Evolutionary conservation across 2,797 vertebrate genomes (phyloP), one percentile per base, ranked within the genome.

Genomic region (Nasua narica): DNA sequence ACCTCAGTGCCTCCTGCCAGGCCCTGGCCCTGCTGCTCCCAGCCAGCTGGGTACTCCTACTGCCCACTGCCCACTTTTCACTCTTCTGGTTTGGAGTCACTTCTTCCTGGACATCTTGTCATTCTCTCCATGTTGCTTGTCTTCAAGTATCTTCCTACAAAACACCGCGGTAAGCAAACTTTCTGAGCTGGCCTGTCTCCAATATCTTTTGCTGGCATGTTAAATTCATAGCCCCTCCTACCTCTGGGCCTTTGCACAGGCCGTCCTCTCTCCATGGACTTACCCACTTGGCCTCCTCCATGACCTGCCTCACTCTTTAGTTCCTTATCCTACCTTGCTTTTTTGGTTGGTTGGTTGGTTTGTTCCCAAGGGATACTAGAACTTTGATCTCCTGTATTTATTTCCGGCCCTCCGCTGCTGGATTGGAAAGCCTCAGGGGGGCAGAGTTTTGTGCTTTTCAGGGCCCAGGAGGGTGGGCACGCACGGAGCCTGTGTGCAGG

Each of bases 191-290:
- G 11, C 37, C 48, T 37, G 37, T 67, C 78, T 81, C 29, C 60
- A 60, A 14, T 3, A 4, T 12, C 67, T 12, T 19, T 69, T 48
- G 43, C 15, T 6, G 7, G 67, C 54, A 5, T 7, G 1, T 48
- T 21, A 27, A 2, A 4, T 27, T 11, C 16, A 5, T 2, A 4
- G 21, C 15, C 21, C 77, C 21, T 8, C 35, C 50, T 8, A 18
- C 69, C 60, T 5, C 54, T 5, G 10, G 78, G 56, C 32, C 77
- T 52, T 23, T 19, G 56, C 60, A 43, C 2, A 0, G 3, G 52
- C 74, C 8, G 21, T 27, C 2, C 7, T 46, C 18, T 25, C 69
- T 43, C 23, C 25, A 1, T 0, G 1, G 3, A 35, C 21, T 18
- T 13, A 2, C 27, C 12, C 27, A 9, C 0, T 37, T 11, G 37